Conservation (phyloP, 2,113 vertebrate genomes). For the Microcebus lehilahytsara region DNA sequence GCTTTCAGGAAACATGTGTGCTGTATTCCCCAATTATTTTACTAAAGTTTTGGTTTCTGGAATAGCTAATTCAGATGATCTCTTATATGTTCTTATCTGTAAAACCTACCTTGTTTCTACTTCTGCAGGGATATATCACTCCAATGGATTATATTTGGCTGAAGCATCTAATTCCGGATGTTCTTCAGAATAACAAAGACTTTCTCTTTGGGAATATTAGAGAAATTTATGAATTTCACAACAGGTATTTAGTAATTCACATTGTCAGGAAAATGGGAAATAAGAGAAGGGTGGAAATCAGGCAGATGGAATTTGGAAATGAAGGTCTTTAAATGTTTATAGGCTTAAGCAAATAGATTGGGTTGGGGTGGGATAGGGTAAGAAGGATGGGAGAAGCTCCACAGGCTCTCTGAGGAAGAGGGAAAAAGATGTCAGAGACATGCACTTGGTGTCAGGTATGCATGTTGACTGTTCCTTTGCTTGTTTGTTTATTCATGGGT, state of each 20-base stretch:
- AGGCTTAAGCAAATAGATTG: background rate
- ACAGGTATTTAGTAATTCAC: slow-evolving; percentile 83
- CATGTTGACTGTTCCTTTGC: background rate
- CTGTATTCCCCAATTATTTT: background rate
- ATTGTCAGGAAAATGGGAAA: background rate
- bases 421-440: background rate
- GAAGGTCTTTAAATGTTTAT: background rate
- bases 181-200: slow-evolving; percentile 93
- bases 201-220: slow-evolving; percentile 95
- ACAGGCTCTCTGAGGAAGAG: background rate
- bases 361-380: background rate
- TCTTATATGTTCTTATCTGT: background rate
- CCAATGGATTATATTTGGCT: slow-evolving; percentile 93
- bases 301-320: background rate
- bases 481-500: background rate
- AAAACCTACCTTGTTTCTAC: background rate
- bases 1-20: background rate
- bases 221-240: slow-evolving; percentile 96
- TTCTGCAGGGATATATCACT: slow-evolving; percentile 91
- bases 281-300: background rate
- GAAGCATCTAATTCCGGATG: slow-evolving; percentile 90
- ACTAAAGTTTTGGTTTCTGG: background rate
- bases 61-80: background rate
- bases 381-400: background rate
- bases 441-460: background rate